Conservation (phyloP, 2,113 vertebrate species). For the Cavia aperea region DNA sequence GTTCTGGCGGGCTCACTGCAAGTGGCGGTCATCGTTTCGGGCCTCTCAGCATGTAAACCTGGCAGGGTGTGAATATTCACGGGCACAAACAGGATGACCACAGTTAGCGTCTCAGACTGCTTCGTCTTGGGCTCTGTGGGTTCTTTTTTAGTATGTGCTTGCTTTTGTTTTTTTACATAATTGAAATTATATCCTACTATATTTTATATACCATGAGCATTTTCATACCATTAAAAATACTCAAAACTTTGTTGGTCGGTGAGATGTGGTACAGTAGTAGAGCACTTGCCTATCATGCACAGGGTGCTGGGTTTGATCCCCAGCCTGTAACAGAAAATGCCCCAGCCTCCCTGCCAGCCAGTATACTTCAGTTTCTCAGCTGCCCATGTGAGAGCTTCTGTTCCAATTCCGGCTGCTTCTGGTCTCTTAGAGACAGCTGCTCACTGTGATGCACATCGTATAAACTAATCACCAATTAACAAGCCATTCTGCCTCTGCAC, state of each 20-base stretch:
- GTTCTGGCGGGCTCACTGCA: neutral
- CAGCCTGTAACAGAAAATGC: neutral
- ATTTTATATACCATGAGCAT: conserved; percentile 14
- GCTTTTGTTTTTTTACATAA: conserved; percentile 29
- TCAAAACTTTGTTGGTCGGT: neutral
- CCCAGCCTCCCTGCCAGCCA: too few species aligned
- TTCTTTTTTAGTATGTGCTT: neutral
- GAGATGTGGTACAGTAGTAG: neutral
- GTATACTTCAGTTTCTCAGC: too few species aligned
- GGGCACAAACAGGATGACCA: too few species aligned
- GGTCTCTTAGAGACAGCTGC: too few species aligned
- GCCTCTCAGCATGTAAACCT: neutral
- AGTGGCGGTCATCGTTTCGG: neutral
- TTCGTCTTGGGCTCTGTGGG: neutral
- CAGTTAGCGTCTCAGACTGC: neutral
- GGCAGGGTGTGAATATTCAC: neutral
- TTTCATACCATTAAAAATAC: conserved; percentile 34
- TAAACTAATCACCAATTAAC: too few species aligned
- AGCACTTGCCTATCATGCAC: neutral
- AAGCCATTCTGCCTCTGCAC: too few species aligned
- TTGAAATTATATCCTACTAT: conserved; percentile 9
- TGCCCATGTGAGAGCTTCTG: too few species aligned
- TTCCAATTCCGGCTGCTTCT: too few species aligned
- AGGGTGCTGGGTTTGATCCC: neutral
- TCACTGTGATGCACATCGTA: too few species aligned